Evolutionary conservation across 2,113 vertebrate species (phyloP).

Genomic region (Apus apus): DNA sequence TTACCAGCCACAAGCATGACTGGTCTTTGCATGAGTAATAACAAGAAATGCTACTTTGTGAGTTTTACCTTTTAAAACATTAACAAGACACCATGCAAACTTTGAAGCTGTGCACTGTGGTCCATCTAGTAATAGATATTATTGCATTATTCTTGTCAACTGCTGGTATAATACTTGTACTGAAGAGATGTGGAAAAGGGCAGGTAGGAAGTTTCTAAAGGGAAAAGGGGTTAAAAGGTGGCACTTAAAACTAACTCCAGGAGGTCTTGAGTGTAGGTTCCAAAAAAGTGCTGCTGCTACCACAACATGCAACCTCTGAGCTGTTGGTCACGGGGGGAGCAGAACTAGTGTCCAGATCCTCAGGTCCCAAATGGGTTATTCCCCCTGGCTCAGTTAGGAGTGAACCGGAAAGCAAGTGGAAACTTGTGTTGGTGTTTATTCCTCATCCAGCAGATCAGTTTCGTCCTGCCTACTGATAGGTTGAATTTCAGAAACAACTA

Average conservation of each 20-base stretch:
- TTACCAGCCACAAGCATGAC: slow-evolving; percentile 58
- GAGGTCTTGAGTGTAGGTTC: not conserved
- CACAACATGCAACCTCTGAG: not conserved
- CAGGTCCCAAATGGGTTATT: not conserved
- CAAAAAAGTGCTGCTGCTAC: not conserved
- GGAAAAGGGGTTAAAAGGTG: not conserved
- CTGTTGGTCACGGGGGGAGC: not conserved
- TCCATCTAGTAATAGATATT: not conserved
- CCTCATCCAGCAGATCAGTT: not conserved
- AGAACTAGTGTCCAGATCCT: not conserved
- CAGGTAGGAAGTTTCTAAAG: not conserved
- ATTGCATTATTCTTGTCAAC: not conserved
- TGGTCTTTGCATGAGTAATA: slow-evolving; percentile 59
- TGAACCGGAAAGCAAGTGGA: not conserved
- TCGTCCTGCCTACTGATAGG: not conserved
- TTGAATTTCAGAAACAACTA: not conserved
- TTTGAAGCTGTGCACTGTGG: not conserved
- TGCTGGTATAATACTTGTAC: not conserved
- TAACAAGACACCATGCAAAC: not conserved
- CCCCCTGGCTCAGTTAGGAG: not conserved
- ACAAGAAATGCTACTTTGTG: slow-evolving; percentile 36
- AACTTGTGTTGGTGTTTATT: not conserved
- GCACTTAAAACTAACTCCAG: not conserved
- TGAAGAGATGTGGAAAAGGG: not conserved
- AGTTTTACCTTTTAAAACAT: slow-evolving; percentile 32